Percentiles rank a stretch among this genome's conserved stretches.
phyloP scores from a whole-genome alignment of 1,140 invertebrate species.

The Pectinophora gossypiella region DNA sequence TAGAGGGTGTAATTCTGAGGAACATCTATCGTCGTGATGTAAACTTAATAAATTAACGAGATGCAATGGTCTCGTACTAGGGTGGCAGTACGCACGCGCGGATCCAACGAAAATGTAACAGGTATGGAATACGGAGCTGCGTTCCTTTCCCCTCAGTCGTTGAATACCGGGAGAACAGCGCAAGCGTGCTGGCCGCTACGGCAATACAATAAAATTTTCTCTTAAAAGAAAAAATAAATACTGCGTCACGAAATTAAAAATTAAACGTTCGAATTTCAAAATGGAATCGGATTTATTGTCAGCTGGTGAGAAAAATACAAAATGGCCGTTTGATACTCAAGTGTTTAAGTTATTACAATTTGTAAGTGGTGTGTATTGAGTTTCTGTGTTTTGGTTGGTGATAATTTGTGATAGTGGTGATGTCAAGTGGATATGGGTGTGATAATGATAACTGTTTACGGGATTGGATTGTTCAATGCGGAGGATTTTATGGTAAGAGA shows the following conservation, averaged over 20 bases:
- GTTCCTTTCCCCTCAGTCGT: slow-evolving; percentile 48
- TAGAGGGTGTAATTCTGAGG: too few species aligned
- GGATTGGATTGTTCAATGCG: slow-evolving; percentile 62
- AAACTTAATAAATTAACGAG: too few species aligned
- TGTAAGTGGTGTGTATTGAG: slow-evolving; percentile 49
- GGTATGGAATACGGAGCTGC: slow-evolving; percentile 31
- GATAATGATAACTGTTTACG: slow-evolving; percentile 62
- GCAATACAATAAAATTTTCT: slow-evolving; percentile 19
- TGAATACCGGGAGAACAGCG: slow-evolving; percentile 38
- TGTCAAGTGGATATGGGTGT: slow-evolving; percentile 63
- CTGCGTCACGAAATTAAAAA: slow-evolving; percentile 36
- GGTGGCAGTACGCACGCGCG: slow-evolving; percentile 66
- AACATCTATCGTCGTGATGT: too few species aligned
- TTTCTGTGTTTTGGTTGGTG: slow-evolving; percentile 67
- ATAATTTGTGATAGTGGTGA: slow-evolving; percentile 61
- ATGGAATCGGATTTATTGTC: slow-evolving; percentile 25
- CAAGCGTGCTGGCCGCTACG: slow-evolving; percentile 43
- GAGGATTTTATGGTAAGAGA: slow-evolving; percentile 43
- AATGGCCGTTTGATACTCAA: slow-evolving; percentile 17
- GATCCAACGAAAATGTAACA: slow-evolving; percentile 54
- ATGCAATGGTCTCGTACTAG: too few species aligned
- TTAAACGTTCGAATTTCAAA: slow-evolving; percentile 24
- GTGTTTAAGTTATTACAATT: slow-evolving; percentile 27
- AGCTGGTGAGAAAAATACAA: slow-evolving; percentile 8
- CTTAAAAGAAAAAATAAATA: slow-evolving; percentile 41